Evolutionary conservation across 2,888 invertebrate genomes (phyloP).

Genomic region (Bruchidius siliquastri): DNA sequence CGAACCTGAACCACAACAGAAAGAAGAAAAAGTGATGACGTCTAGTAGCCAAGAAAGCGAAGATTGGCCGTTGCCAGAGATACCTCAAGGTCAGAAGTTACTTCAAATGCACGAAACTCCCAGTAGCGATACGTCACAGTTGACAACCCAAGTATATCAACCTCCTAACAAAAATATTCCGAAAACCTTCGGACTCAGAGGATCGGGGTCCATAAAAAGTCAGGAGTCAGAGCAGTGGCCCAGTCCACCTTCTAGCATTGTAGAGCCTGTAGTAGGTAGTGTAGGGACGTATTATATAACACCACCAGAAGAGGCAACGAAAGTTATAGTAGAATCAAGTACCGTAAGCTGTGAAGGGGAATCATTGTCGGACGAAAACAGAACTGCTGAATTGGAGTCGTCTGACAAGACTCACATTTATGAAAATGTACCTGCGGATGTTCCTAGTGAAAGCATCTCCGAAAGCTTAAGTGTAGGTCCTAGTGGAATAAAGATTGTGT

Average conservation of each 20-base stretch:
- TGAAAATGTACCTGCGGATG: conserved; percentile 41
- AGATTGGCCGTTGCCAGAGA: conserved; percentile 71
- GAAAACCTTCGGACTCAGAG: conserved; percentile 44
- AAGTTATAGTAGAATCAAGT: conserved; percentile 67
- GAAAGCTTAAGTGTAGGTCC: conserved; percentile 44
- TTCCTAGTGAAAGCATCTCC: conserved; percentile 41
- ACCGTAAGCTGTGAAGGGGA: conserved; percentile 60
- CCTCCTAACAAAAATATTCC: conserved; percentile 42
- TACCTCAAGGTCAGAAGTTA: conserved; percentile 50
- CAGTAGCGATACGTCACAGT: conserved; percentile 46
- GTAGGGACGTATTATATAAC: conserved; percentile 78
- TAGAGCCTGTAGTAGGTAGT: conserved; percentile 69
- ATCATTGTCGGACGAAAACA: conserved; percentile 66
- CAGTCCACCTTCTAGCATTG: conserved; percentile 68
- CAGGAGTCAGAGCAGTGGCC: conserved; percentile 79
- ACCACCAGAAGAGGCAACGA: conserved; percentile 72
- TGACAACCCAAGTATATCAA: conserved; percentile 44
- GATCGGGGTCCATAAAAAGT: conserved; percentile 39
- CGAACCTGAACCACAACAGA: conserved; percentile 31
- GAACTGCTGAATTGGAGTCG: conserved; percentile 55
- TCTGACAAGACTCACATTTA: conserved; percentile 43
- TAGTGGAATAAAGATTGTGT: conserved; percentile 43
- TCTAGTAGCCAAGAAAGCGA: conserved; percentile 67
- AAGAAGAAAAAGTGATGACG: conserved; percentile 31
- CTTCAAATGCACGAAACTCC: conserved; percentile 45